phyloP scores from a whole-genome alignment of 2,113 vertebrate genomes.

The Macheiramphus alcinus region DNA sequence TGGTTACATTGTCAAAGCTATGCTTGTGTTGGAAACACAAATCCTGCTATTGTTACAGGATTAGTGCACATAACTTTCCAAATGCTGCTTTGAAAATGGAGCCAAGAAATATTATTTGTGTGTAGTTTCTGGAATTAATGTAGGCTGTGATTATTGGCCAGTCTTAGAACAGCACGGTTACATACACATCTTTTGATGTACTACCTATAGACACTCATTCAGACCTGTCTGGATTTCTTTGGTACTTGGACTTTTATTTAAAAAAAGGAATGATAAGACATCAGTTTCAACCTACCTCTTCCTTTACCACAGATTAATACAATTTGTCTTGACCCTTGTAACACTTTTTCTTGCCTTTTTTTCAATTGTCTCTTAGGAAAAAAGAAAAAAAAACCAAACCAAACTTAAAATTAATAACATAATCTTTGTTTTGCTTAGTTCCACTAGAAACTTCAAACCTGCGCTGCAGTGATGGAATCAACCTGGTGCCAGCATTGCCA shows the following conservation, averaged over 20 bases:
- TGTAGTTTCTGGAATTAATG: conserved; percentile 55
- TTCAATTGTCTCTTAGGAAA: background rate
- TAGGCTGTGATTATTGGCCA: conserved; percentile 48
- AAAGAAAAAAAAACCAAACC: background rate
- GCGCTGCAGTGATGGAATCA: background rate
- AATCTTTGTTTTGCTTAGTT: background rate
- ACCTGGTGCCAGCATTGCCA: background rate
- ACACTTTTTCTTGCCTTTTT: background rate
- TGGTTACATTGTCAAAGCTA: conserved; percentile 60
- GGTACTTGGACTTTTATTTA: background rate
- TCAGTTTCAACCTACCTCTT: background rate
- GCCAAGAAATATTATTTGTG: conserved; percentile 66
- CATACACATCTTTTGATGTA: background rate
- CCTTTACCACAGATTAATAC: background rate
- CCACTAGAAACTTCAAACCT: background rate
- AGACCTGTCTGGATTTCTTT: conserved; percentile 17
- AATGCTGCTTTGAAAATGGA: conserved; percentile 61
- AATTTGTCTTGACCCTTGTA: background rate
- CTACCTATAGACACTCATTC: conserved; percentile 19
- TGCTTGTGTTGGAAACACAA: conserved; percentile 51
- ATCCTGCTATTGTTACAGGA: conserved; percentile 67
- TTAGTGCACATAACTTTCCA: conserved; percentile 64
- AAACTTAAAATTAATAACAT: background rate
- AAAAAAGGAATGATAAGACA: background rate
- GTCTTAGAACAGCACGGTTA: background rate